Conservation (phyloP, 2,797 vertebrate species). For the Garrulus glandarius region DNA sequence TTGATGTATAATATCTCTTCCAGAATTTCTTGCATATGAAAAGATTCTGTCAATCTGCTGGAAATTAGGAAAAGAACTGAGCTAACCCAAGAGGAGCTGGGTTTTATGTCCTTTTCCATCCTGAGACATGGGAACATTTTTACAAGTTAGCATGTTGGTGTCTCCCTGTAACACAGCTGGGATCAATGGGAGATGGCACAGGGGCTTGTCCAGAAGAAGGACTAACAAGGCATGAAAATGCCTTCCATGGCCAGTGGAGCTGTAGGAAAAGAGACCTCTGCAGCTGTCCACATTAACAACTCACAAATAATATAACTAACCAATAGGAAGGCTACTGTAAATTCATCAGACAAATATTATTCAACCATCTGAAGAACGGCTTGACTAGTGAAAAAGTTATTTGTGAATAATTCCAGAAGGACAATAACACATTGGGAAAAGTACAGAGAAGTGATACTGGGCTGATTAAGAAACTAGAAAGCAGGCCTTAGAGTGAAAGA, state of each 20-base stretch:
- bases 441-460: not conserved
- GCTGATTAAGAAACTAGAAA: constrained; percentile 2
- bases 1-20: not conserved
- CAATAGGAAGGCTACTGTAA: not conserved
- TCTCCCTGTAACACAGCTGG: not conserved
- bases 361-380: not conserved
- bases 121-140: not conserved
- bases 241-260: not conserved
- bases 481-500: not conserved
- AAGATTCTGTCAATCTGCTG: not conserved
- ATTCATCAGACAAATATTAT: constrained; percentile 20
- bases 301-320: not conserved
- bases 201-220: not conserved
- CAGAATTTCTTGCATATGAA: not conserved
- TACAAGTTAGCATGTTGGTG: not conserved
- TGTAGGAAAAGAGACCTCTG: not conserved
- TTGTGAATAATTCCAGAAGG: constrained; percentile 51
- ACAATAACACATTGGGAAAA: constrained; percentile 1
- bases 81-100: not conserved
- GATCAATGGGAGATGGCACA: not conserved
- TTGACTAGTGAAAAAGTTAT: constrained; percentile 46
- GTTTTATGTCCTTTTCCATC: not conserved
- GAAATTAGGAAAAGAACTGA: not conserved
- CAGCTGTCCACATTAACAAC: not conserved
- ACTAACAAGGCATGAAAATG: not conserved